Conservation (phyloP, 2,797 vertebrate genomes). For the Anguilla obscura region DNA sequence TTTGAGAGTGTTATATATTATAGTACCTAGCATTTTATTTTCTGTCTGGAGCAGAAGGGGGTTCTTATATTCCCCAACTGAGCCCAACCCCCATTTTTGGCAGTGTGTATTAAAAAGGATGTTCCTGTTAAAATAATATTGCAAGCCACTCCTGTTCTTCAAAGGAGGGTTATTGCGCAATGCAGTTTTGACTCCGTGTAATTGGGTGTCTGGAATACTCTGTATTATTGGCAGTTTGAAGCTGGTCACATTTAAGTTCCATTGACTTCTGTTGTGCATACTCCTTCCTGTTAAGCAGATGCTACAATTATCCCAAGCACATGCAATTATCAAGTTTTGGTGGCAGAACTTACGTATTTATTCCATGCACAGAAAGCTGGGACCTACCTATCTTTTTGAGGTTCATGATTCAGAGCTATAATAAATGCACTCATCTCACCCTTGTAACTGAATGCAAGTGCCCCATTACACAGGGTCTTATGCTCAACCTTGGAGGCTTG, state of each 20-base stretch:
- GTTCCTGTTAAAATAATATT: not conserved
- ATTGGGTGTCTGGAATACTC: not conserved
- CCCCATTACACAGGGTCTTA: constrained; percentile 68
- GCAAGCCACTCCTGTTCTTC: not conserved
- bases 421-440: constrained; percentile 74
- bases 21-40: constrained; percentile 33
- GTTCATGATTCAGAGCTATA: constrained; percentile 74
- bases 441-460: constrained; percentile 69
- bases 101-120: not conserved
- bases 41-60: not conserved
- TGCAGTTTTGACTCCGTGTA: not conserved
- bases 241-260: not conserved
- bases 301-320: not conserved
- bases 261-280: not conserved
- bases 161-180: not conserved
- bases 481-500: constrained; percentile 70
- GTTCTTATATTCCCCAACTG: not conserved
- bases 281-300: not conserved
- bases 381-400: constrained; percentile 63
- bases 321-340: not conserved
- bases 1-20: constrained; percentile 2
- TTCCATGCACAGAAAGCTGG: constrained; percentile 32
- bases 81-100: not conserved
- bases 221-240: constrained; percentile 1
- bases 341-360: constrained; percentile 4